A percentile compares a stretch with the other conserved stretches of the same genome.
Evolutionary conservation across 2,888 invertebrate species (phyloP).

Genomic region (Lycocerus yunnanus): DNA sequence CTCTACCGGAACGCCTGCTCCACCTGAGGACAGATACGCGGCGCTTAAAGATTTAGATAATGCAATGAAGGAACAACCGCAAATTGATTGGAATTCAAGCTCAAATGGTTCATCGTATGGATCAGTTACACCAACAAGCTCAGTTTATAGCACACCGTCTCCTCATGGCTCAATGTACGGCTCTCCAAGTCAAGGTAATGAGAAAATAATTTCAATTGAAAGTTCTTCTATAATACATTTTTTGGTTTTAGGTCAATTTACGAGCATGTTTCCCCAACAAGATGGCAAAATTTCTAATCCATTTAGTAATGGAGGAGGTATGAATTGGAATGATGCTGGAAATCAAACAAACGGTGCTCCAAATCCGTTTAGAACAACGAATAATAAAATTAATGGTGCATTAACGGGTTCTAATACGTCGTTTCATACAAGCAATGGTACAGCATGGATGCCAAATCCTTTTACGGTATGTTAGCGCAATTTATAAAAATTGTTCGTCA

Average conservation of each 20-base stretch:
- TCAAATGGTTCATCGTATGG: constrained; percentile 53
- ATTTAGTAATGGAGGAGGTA: constrained; percentile 26
- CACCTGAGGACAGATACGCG: constrained; percentile 89
- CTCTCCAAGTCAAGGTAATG: constrained; percentile 55
- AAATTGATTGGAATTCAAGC: constrained; percentile 49
- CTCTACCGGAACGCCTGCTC: constrained; percentile 28
- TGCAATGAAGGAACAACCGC: constrained; percentile 66
- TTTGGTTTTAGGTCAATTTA: constrained; percentile 49
- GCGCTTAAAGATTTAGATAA: constrained; percentile 92
- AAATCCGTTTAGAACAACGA: constrained; percentile 47
- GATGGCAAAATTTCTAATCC: constrained; percentile 42
- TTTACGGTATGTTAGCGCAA: constrained; percentile 44
- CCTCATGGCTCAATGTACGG: constrained; percentile 53
- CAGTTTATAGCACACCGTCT: constrained; percentile 53
- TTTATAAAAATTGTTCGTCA: constrained; percentile 44
- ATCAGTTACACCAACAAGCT: constrained; percentile 50
- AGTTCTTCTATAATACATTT: background rate
- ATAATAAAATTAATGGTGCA: constrained; percentile 34
- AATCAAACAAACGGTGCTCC: constrained; percentile 23
- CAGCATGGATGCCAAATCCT: constrained; percentile 26
- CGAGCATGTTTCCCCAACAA: constrained; percentile 44
- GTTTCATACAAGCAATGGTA: constrained; percentile 29
- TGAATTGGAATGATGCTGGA: constrained; percentile 12
- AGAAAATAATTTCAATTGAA: background rate
- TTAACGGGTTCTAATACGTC: constrained; percentile 11